Base-by-base conservation (phyloP, 1,140 invertebrate genomes). In the Scylla paramamosain region DNA sequence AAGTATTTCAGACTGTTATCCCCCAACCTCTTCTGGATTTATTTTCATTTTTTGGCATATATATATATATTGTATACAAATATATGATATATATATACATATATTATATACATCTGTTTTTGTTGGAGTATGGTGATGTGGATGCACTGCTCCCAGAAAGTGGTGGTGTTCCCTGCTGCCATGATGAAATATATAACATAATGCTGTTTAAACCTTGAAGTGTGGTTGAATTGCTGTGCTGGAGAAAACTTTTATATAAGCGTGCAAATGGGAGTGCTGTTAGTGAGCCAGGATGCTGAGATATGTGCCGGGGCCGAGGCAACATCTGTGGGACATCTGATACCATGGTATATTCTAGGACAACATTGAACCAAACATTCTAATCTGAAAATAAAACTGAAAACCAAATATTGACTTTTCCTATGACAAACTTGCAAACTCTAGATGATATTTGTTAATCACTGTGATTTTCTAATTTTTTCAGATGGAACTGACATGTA, bases 321-420 rank as follows among this genome's bases (percentile, higher is more conserved):
- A 31, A 95, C 89, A 92, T 92, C 94, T 86, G 28, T 92, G 12
- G 59, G 32, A 92, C 48, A 95, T 92, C 25, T 32, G 83, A 92
- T 87, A 92, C 52, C 52, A 92, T 92, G 90, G 82, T 92, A 91
- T 91, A 95, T 94, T 91, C 87, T 95, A 92, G 94, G 48, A 91
- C 67, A 95, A 92, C 91, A 77, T 95, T 95, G 87, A 95, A 92
- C 89, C 93, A 94, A 94, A 94, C 93, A 94, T 94, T 94, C 93
- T 94, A 94, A 94, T 91, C 31, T 84, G 88, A 90, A 94, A 94
- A 87, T 90, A 94, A 94, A 94, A 91, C 28, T 90, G 29, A 91
- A 91, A 91, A 94, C 32, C 46, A 91, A n/a, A 20, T n/a, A n/a
- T 32, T 89, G 29, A 20, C 32, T 86, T 89, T 94, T 59, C 16